Base-by-base conservation (phyloP, 2,113 vertebrate genomes). In the Eulacestoma nigropectus region DNA sequence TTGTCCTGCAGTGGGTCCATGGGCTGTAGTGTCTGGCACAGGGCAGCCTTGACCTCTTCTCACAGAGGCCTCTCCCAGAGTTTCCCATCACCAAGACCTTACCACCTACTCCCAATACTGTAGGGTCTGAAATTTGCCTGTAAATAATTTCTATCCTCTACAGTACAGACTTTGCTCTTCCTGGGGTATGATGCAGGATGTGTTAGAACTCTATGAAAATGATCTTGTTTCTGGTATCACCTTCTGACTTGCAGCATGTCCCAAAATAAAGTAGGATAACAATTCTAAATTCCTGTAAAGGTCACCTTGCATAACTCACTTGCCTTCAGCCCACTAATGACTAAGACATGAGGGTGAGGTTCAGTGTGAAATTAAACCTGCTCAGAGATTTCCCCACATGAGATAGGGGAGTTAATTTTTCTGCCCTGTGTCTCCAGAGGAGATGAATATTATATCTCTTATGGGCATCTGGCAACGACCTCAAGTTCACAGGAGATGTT, bases 401-500 rank as follows among this genome's bases (percentile, higher is more conserved):
- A n/a, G 15, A 13, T 6, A 18, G 1, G 4, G 6, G 16, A 2
- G 3, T n/a, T 67, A 20, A n/a, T 76, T 67, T 72, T 2, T 42
- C 27, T 72, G n/a, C 5, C 74, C n/a, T 32, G 2, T 46, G 37
- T 41, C 46, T 75, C 20, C 67, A 50, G 8, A 26, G 33, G 35
- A 79, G 25, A 16, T 65, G 19, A 84, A 17, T 46, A n/a, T 50
- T 10, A 0, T 30, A 30, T 25, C 6, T 70, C 14, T 41, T 39
- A 2, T 4, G 25, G 30, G 26, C 10, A 50, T 33, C 16, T 60
- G 44, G 6, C 19, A 55, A 6, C 29, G 22, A 11, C 3, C 7
- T 74, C 32, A 35, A 50, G 26, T 50, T 37, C 16, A 16, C 22
- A 41, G 35, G 11, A 2, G 1, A 7, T 70, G 19, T 3, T 72